Evolutionary conservation across 1,140 invertebrate genomes (phyloP), one percentile per base, ranked within the genome.

Genomic region (Bombus confusus): DNA sequence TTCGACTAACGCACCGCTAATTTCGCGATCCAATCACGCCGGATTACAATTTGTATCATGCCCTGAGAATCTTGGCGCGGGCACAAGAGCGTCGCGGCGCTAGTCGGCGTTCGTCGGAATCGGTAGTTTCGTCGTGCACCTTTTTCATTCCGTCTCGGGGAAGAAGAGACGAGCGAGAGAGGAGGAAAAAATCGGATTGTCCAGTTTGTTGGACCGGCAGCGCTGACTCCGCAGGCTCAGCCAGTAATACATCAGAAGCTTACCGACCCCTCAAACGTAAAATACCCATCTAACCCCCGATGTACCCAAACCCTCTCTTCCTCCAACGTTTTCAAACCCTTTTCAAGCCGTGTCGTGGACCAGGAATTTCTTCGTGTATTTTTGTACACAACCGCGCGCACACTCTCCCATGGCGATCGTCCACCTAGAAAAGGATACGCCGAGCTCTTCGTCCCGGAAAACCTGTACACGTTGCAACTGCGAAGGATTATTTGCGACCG

Each of bases 221-320:
- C 86, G 91, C 91, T 92, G 91, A 92, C 91, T 92, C 89, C 86
- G 91, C 92, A 92, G 89, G 91, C 91, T 92, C 92, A 91, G 88
- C 90, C 89, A 83, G 90, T 92, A 92, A 92, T 92, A 92, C 91
- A 92, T 92, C 91, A 92, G 90, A 77, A 90, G 91, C 90, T 91
- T 92, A 92, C 91, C 88, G 86, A 90, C 82, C 91, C 89, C 91
- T 92, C 91, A 91, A 92, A 92, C 91, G 91, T 92, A 91, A 92
- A 92, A 92, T 92, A 90, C 89, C 89, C 76, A 83, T 88, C 89
- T 88, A 90, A 86, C 88, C 66, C 88, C 39, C 69, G 5, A 15
- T 78, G 59, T 71, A n/a, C n/a, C 72, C 74, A 57, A 62, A 37
- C 18, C n/a, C 64, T 25, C 52, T 12, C 39, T 28, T n/a, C 13